Base-by-base conservation (phyloP, 2,888 invertebrate species). In the Heliconius ethilla region DNA sequence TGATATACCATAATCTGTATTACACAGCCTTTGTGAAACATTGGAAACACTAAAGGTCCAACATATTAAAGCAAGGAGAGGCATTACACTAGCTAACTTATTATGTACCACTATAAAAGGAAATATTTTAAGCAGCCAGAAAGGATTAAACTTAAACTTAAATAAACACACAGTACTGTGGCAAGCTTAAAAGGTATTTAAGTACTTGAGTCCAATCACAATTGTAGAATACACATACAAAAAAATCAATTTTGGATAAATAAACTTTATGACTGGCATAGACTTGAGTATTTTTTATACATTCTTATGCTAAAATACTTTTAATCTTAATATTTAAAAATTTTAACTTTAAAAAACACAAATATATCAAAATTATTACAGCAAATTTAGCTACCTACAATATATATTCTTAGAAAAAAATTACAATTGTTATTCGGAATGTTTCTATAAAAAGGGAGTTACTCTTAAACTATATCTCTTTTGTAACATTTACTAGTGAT, bases 311-410 rank as follows among this genome's bases (percentile, higher is more conserved):
- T 79, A 79, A 78, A 67, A 73, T 72, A 77, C 72, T 78, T 67
- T 76, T 70, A 79, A 51, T 75, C 79, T 78, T 80, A 83, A 80
- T 51, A 78, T 80, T 81, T 81, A 82, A 80, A 82, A 81, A 80
- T 82, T 80, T 79, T 77, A 82, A 81, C 79, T 81, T 82, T 79
- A 79, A 87, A 22, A 88, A 87, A 89, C 83, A 88, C 85, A 88
- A 85, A 84, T 86, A 87, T 86, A 85, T 87, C 82, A 84, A 88
- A 89, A 89, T 85, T 83, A 87, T 87, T 88, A 87, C 84, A 87
- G 87, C 87, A 88, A 88, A 90, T 92, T 92, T 92, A 85, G 89
- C 93, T 93, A 93, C 84, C 92, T 93, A 93, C 89, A 86, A 86
- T 89, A 88, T 88, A 84, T 79, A 82, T 82, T 79, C 81, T 82